phyloP scores from a whole-genome alignment of 2,888 invertebrate species.

The Andrena camellia region DNA sequence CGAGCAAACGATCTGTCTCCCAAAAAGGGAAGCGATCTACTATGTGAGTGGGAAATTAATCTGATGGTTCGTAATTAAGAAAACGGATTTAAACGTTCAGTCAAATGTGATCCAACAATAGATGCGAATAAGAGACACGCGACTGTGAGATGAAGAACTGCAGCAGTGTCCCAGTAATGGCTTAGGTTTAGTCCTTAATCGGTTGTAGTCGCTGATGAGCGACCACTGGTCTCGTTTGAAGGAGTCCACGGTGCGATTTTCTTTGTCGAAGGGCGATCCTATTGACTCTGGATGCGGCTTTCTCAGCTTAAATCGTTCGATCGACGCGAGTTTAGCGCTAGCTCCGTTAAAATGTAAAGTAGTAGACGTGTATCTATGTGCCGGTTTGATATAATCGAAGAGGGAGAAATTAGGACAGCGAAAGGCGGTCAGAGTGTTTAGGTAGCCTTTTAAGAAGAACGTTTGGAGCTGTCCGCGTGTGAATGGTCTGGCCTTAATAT shows the following conservation, averaged over 20 bases:
- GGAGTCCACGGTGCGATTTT: background rate
- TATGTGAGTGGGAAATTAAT: background rate
- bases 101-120: too few species aligned
- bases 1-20: background rate
- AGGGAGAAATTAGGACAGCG: slow-evolving; percentile 17
- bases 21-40: background rate
- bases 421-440: slow-evolving; percentile 23
- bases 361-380: slow-evolving; percentile 21
- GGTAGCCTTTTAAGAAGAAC: slow-evolving; percentile 48
- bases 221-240: background rate
- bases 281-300: slow-evolving; percentile 11
- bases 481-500: slow-evolving; percentile 70
- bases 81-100: too few species aligned
- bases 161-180: background rate
- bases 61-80: background rate
- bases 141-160: background rate
- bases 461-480: slow-evolving; percentile 52
- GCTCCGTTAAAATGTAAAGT: background rate
- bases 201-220: too few species aligned
- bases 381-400: slow-evolving; percentile 39
- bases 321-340: slow-evolving; percentile 19
- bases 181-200: background rate
- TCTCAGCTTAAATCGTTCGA: slow-evolving; percentile 19
- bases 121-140: too few species aligned
- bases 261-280: slow-evolving; percentile 11